Base-by-base conservation (phyloP, 2,888 invertebrate species). In the Calameuta idolon region DNA sequence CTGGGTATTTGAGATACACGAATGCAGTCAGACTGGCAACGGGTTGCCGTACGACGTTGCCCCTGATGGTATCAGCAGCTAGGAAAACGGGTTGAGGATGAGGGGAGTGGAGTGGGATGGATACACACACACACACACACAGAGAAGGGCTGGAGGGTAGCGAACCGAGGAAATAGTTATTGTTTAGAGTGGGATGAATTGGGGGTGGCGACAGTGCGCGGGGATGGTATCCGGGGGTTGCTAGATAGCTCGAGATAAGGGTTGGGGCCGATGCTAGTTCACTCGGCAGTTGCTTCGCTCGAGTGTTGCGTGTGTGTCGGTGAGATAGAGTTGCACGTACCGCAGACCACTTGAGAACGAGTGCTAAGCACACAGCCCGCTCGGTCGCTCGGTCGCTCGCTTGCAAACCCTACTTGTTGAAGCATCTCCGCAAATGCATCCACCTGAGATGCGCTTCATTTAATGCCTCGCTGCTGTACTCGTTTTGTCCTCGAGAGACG, bases 161-260 rank as follows among this genome's bases (percentile, higher is more conserved):
- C 68, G 71, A 40, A 74, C 68, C 78, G 80, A 83, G 82, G 84
- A 86, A 84, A 86, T 84, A 85, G 87, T 87, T 87, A 87, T 87
- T 87, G 85, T 87, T 84, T 83, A 82, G 82, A 78, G 83, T 83
- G 75, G 83, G 82, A 78, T 55, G 15, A 55, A 55, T 23, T 23
- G 55, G 55, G 55, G 83, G 81, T 84, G 75, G 79, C 79, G 73
- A 33, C 34, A 33, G 82, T 77, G 83, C 81, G 81, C 82, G 82
- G 80, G 78, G 77, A 76, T 81, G 75, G 79, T 55, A n/a, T 75
- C 31, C 31, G 74, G 75, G 81, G 80, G 81, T 80, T 82, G 80
- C 83, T 79, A 79, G 81, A 80, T 76, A 76, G 73, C 55, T 23
- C 2, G 55, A 23, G 23, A 15, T 55, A 55, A 55, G 55, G 55